Conservation (phyloP, 2,113 vertebrate genomes). For the Clarias macrocephalus region DNA sequence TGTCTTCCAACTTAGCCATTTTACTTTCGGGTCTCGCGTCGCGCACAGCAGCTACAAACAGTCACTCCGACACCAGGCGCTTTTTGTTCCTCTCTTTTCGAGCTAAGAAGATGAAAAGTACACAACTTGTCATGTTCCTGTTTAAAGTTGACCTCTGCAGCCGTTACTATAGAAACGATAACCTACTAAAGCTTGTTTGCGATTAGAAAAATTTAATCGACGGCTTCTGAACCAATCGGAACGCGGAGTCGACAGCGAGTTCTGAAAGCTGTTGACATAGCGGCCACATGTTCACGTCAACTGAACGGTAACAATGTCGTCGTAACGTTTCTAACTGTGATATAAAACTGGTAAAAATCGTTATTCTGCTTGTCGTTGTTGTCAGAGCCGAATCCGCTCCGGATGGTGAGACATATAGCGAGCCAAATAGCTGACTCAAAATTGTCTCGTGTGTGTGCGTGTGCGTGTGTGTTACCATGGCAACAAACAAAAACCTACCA, state of each 20-base stretch:
- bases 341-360: not conserved
- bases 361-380: not conserved
- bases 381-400: not conserved
- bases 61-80: not conserved
- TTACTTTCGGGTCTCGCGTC: not conserved
- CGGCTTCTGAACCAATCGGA: not conserved
- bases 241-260: not conserved
- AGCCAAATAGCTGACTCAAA: not conserved
- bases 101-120: not conserved
- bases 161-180: not conserved
- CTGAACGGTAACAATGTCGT: not conserved
- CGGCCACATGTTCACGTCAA: too few relatives aligned
- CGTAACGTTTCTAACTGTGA: not conserved
- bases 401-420: not conserved
- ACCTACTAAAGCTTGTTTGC: not conserved
- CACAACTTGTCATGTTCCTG: not conserved
- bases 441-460: not conserved
- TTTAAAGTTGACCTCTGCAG: too few relatives aligned
- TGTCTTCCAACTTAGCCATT: not conserved
- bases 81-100: not conserved
- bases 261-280: too few relatives aligned
- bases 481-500: not conserved
- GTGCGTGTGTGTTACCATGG: not conserved
- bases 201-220: not conserved
- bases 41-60: not conserved